A percentile compares a stretch with the other conserved stretches of the same genome.
phyloP scores from a whole-genome alignment of 1,140 invertebrate genomes.

The Araneus ventricosus region DNA sequence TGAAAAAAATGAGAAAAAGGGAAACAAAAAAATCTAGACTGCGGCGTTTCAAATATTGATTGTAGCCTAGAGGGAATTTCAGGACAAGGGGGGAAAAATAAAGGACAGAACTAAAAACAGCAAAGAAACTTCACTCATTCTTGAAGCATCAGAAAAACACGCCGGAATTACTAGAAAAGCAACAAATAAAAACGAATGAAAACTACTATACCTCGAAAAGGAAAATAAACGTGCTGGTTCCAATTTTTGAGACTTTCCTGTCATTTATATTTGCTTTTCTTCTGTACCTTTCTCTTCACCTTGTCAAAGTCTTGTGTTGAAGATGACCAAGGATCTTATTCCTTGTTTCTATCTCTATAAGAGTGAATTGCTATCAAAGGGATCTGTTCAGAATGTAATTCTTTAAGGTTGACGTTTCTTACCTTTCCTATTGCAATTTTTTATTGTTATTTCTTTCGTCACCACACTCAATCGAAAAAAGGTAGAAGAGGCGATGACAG shows the following conservation, averaged over 20 bases:
- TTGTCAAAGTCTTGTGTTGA: slow-evolving; percentile 25
- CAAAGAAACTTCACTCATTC: slow-evolving; percentile 58
- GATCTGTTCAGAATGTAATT: not conserved
- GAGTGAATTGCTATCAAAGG: slow-evolving; percentile 67
- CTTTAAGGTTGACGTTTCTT: not conserved
- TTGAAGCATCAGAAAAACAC: slow-evolving; percentile 59
- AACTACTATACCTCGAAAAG: slow-evolving; percentile 52
- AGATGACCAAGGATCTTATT: slow-evolving; percentile 57
- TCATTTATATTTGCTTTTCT: slow-evolving; percentile 70
- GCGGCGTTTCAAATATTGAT: slow-evolving; percentile 69
- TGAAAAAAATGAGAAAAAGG: slow-evolving; percentile 23
- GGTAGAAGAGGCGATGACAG: not conserved
- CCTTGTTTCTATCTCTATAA: slow-evolving; percentile 35
- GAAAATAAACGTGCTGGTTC: slow-evolving; percentile 69
- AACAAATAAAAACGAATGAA: slow-evolving; percentile 65
- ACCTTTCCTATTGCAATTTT: not conserved
- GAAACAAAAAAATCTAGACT: slow-evolving; percentile 46
- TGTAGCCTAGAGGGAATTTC: slow-evolving; percentile 59
- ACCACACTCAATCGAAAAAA: not conserved
- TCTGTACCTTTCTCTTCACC: slow-evolving; percentile 35
- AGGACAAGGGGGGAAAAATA: not conserved
- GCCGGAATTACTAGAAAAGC: slow-evolving; percentile 61
- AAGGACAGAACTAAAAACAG: not conserved
- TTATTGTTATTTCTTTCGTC: not conserved
- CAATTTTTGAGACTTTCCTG: slow-evolving; percentile 65